Percentiles rank a stretch among this genome's conserved stretches.
Evolutionary conservation across 2,888 invertebrate genomes (phyloP).

Genomic region (Trimorus sp.): DNA sequence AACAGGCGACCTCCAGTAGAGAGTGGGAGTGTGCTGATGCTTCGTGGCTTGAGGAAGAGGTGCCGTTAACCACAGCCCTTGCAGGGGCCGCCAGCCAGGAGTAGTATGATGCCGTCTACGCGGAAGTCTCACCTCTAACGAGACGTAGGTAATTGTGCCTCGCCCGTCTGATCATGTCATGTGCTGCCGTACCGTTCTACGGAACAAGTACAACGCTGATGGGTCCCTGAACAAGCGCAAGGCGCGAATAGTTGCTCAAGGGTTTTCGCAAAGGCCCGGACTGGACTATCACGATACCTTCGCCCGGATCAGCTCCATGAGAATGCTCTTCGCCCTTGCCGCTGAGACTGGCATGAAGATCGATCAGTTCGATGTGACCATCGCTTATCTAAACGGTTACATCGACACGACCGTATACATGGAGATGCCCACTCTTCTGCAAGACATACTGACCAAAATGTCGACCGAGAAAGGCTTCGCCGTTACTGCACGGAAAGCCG

Average conservation of each 20-base stretch:
- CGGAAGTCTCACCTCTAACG: slow-evolving; percentile 9
- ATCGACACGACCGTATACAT: slow-evolving; percentile 21
- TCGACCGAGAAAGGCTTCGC: not conserved
- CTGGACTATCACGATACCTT: slow-evolving; percentile 11
- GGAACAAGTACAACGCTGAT: slow-evolving; percentile 14
- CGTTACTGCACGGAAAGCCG: not conserved
- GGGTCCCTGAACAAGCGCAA: slow-evolving; percentile 10
- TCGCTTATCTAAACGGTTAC: slow-evolving; percentile 7
- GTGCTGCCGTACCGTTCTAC: slow-evolving; percentile 8
- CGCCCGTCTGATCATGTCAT: not conserved
- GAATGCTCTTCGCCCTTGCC: not conserved
- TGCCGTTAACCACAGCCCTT: not conserved
- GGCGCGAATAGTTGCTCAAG: slow-evolving; percentile 9
- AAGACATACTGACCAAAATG: slow-evolving; percentile 7
- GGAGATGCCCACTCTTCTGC: not conserved
- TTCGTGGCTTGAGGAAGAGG: not conserved
- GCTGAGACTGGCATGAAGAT: not conserved
- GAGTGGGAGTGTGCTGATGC: no score
- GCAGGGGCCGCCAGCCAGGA: slow-evolving; percentile 10
- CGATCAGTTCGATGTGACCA: slow-evolving; percentile 16
- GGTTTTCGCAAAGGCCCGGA: not conserved
- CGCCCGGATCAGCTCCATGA: not conserved
- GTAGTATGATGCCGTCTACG: slow-evolving; percentile 17
- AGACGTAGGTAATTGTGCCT: slow-evolving; percentile 2
- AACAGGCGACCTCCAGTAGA: no score